Evolutionary conservation across 2,113 vertebrate species (phyloP).

Genomic region (Falco punctatus): DNA sequence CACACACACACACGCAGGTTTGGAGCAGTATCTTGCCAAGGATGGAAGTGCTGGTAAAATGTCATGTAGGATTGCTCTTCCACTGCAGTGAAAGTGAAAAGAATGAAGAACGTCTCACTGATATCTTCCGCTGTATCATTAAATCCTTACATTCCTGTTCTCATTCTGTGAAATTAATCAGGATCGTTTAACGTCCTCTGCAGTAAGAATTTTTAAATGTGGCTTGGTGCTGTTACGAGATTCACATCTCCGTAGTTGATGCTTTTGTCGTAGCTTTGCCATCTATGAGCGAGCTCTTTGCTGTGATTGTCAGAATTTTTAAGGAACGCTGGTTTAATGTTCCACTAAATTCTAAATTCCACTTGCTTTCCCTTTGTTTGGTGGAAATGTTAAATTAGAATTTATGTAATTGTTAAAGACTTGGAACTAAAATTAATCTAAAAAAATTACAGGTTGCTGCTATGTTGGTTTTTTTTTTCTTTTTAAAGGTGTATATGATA

Average conservation of each 20-base stretch:
- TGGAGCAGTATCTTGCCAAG: neutral
- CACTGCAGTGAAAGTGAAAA: neutral
- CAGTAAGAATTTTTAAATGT: neutral
- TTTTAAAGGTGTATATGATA: conserved; percentile 86
- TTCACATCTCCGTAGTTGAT: neutral
- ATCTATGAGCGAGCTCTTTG: neutral
- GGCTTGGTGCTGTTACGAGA: neutral
- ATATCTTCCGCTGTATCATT: neutral
- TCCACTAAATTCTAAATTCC: neutral
- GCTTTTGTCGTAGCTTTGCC: neutral
- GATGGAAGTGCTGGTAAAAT: neutral
- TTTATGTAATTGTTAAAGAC: neutral
- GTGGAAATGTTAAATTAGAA: neutral
- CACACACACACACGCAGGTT: fast-evolving
- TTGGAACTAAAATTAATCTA: neutral
- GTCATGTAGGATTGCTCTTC: neutral
- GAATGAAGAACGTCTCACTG: neutral
- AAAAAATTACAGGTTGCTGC: neutral
- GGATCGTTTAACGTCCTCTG: neutral
- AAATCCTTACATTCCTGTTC: neutral
- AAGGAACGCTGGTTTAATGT: neutral
- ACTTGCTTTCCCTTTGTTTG: neutral
- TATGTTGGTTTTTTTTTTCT: neutral
- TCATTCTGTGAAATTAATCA: neutral
- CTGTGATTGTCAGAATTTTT: neutral